Conservation (phyloP, 37 sponge, comb jelly and placozoan genomes). For the Chondrilla cf. caribensis region DNA sequence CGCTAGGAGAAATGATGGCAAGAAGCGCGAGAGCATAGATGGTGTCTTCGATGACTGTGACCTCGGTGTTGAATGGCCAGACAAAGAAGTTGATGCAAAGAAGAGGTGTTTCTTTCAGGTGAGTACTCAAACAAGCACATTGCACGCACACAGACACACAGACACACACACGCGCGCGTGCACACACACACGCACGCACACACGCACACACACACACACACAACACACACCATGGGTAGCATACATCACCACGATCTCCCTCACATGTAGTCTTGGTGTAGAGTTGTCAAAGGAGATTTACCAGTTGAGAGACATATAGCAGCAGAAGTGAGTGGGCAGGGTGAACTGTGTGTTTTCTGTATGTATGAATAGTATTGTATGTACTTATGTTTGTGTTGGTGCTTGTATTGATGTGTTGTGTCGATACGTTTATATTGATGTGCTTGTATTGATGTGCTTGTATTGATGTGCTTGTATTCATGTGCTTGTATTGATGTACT, state of each 20-base stretch:
- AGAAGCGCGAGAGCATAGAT: conserved; percentile 33
- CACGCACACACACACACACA: background rate
- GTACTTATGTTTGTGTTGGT: no score
- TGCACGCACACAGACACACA: background rate
- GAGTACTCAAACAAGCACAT: background rate
- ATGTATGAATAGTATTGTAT: background rate
- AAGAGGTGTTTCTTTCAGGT: conserved; percentile 65
- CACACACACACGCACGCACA: background rate
- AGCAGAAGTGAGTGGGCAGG: conserved; percentile 18
- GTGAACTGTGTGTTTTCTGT: background rate
- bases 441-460: no score
- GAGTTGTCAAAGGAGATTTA: conserved; percentile 8
- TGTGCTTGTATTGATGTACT: no score
- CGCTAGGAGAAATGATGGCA: background rate
- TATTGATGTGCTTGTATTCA: no score
- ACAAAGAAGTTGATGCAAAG: conserved; percentile 38
- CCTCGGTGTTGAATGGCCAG: conserved; percentile 68
- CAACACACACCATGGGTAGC: no score
- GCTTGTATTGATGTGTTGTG: no score
- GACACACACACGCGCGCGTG: background rate
- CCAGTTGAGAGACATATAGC: conserved; percentile 18
- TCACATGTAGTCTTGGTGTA: conserved; percentile 23
- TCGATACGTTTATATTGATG: no score
- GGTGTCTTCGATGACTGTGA: conserved; percentile 23
- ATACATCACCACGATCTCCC: no score